Percentiles rank a stretch among this genome's conserved stretches.
phyloP scores from a whole-genome alignment of 2,113 vertebrate genomes.

The Prietella phreatophila region DNA sequence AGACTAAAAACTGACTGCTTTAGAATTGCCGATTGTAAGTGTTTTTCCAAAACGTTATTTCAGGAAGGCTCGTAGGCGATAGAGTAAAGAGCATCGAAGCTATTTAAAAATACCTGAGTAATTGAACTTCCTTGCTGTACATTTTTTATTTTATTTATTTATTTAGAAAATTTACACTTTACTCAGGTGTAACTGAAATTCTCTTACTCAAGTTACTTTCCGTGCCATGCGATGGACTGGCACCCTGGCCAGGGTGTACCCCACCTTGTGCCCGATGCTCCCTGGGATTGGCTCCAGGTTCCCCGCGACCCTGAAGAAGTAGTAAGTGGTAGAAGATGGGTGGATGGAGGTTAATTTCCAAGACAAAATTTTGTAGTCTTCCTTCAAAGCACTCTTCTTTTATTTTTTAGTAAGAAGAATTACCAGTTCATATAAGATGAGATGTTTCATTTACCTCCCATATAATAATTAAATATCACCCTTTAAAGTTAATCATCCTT shows the following conservation, averaged over 20 bases:
- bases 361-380: too few species aligned
- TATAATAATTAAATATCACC: not conserved
- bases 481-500: not conserved
- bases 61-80: not conserved
- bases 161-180: not conserved
- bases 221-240: too few species aligned
- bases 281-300: too few species aligned
- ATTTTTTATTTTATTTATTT: not conserved
- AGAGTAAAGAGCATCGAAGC: not conserved
- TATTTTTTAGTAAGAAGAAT: too few species aligned
- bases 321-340: too few species aligned
- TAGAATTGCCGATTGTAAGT: not conserved
- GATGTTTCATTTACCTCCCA: not conserved
- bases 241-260: too few species aligned
- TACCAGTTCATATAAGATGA: not conserved
- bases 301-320: too few species aligned
- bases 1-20: slow-evolving; percentile 5
- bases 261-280: too few species aligned
- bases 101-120: not conserved
- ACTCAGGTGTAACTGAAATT: not conserved
- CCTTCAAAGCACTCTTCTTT: too few species aligned
- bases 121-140: not conserved
- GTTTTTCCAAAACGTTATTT: not conserved
- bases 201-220: too few species aligned
- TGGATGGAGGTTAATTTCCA: too few species aligned